Conservation (phyloP, 1,140 invertebrate species). For the Leptestheria dahalacensis region DNA sequence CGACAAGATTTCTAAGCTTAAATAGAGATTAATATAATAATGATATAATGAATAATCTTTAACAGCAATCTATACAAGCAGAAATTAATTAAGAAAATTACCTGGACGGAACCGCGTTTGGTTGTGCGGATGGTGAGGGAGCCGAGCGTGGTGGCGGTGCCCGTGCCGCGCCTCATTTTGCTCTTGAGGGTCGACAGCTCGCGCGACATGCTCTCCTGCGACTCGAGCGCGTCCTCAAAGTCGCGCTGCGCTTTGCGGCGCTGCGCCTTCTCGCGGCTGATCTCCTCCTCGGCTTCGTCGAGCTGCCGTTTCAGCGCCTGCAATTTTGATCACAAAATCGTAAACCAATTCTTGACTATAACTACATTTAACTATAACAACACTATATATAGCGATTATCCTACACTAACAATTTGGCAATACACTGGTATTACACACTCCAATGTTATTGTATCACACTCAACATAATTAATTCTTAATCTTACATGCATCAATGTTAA, state of each 20-base stretch:
- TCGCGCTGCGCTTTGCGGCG: slow-evolving; percentile 88
- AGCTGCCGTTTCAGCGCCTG: slow-evolving; percentile 77
- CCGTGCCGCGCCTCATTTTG: slow-evolving; percentile 45
- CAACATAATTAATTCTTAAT: too few species aligned
- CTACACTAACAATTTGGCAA: too few species aligned
- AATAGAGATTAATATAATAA: too few species aligned
- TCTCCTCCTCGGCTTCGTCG: slow-evolving; percentile 90
- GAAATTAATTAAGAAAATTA: background rate
- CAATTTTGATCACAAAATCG: background rate
- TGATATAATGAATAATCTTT: too few species aligned
- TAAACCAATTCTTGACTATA: too few species aligned
- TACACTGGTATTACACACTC: too few species aligned
- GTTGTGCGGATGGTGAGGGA: slow-evolving; percentile 2
- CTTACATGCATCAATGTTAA: too few species aligned
- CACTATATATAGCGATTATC: too few species aligned
- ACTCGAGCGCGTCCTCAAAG: slow-evolving; percentile 80
- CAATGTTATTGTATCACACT: too few species aligned
- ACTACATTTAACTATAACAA: too few species aligned
- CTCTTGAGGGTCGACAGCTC: slow-evolving; percentile 74
- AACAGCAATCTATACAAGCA: too few species aligned
- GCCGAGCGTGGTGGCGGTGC: background rate
- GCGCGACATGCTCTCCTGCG: slow-evolving; percentile 62
- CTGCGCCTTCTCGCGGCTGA: slow-evolving; percentile 78
- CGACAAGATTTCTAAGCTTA: too few species aligned
- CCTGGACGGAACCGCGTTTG: slow-evolving; percentile 10